Percentiles rank a stretch among this genome's conserved stretches.
Evolutionary conservation across 2,113 vertebrate genomes (phyloP).

Genomic region (Elaphurus davidianus): DNA sequence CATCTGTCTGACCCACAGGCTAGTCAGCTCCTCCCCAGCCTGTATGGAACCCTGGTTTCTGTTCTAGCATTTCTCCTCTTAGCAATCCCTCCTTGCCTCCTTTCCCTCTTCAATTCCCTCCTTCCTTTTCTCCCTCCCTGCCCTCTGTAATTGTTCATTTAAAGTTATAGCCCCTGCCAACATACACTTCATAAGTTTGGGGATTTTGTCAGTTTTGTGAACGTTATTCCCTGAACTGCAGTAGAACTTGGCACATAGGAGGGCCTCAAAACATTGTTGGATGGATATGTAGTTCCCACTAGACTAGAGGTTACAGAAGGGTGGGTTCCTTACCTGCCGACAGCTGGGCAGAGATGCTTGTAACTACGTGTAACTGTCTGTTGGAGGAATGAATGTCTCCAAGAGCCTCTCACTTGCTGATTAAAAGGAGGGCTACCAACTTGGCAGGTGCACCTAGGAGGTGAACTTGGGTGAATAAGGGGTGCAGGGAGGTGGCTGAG

Average conservation of each 20-base stretch:
- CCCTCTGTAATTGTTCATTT: not conserved
- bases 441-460: not conserved
- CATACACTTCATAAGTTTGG: not conserved
- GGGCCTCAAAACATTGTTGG: not conserved
- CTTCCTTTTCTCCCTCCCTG: not conserved
- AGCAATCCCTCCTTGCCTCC: not conserved
- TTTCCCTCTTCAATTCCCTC: not conserved
- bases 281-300: too few relatives aligned
- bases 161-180: not conserved
- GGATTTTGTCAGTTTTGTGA: not conserved
- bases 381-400: not conserved
- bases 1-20: not conserved
- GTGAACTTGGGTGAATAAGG: too few relatives aligned
- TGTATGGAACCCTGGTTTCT: not conserved
- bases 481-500: not conserved
- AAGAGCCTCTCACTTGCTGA: not conserved
- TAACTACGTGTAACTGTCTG: not conserved
- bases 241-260: not conserved
- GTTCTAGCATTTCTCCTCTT: not conserved
- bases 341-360: fast-evolving
- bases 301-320: not conserved
- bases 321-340: fast-evolving
- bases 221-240: not conserved
- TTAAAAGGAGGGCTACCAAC: not conserved
- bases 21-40: not conserved